Evolutionary conservation across 2,888 invertebrate species (phyloP).

Genomic region (Drosophila lutescens): DNA sequence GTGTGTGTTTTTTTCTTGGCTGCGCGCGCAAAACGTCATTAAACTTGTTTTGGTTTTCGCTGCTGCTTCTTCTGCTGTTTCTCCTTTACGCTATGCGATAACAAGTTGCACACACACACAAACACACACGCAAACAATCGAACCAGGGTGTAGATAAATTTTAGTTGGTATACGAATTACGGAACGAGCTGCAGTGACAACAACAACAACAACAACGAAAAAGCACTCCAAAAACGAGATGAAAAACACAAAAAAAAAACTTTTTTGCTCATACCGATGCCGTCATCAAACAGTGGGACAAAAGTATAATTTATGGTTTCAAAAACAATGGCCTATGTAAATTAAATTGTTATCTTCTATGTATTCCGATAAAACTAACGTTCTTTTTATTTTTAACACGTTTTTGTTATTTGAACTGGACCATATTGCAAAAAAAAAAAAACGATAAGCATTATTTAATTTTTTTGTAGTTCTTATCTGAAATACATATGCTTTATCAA

Average conservation of each 20-base stretch:
- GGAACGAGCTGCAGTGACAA: constrained; percentile 42
- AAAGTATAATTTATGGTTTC: not conserved
- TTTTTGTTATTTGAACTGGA: too few species aligned
- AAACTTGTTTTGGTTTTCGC: constrained; percentile 80
- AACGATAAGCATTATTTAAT: too few species aligned
- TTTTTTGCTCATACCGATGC: constrained; percentile 70
- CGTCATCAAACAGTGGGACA: constrained; percentile 71
- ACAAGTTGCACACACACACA: constrained; percentile 70
- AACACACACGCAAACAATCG: constrained; percentile 14
- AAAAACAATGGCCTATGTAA: not conserved
- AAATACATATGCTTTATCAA: too few species aligned
- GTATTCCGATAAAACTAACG: too few species aligned
- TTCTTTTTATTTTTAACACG: too few species aligned
- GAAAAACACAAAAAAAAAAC: constrained; percentile 40
- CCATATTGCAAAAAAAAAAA: too few species aligned
- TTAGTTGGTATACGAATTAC: constrained; percentile 54
- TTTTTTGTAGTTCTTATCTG: too few species aligned
- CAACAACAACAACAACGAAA: constrained; percentile 8
- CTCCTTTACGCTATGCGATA: constrained; percentile 72
- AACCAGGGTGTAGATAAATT: constrained; percentile 64
- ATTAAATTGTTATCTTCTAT: not conserved
- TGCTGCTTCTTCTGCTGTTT: constrained; percentile 46
- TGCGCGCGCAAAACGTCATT: constrained; percentile 80
- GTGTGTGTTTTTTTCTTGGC: constrained; percentile 37
- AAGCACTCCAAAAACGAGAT: constrained; percentile 23